Base-by-base conservation (phyloP, 2,888 invertebrate genomes). In the Nymphalis polychloros region DNA sequence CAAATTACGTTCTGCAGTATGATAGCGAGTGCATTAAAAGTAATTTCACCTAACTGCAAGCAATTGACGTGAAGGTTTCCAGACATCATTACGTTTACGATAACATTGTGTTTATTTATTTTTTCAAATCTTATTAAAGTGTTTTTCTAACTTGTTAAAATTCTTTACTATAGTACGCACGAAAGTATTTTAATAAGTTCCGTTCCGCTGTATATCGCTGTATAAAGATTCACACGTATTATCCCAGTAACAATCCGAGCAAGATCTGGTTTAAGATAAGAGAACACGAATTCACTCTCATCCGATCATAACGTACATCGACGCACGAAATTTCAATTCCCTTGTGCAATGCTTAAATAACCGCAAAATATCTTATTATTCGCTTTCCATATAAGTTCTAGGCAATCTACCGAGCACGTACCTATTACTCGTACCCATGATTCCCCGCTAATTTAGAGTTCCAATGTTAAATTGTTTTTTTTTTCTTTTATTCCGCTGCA, bases 301-400 rank as follows among this genome's bases (percentile, higher is more conserved):
- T 79, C 79, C 80, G 84, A 86, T 87, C 86, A 84, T 83, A 85
- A 80, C 68, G 80, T 79, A 73, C 84, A 84, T 85, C 84, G 79
- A 87, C 86, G 88, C 90, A 90, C 91, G 90, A 90, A 88, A 87
- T 89, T 87, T 86, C 89, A 87, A 90, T 90, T 90, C 89, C 81
- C 89, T 89, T 89, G 87, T 86, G 88, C 88, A 90, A 89, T 82
- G 84, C 83, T 89, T 90, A 90, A 91, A 91, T 87, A 91, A 91
- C 92, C 92, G 89, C 92, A 92, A 92, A 90, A 92, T 90, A 86
- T 87, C 91, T 87, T 89, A 90, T 90, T 90, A 90, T 89, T 86
- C 89, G 87, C 90, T 91, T 89, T 91, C 91, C 91, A 89, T 92
- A 89, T 90, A 91, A 84, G 90, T 84, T 88, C 86, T 82, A 83